phyloP scores from a whole-genome alignment of 2,113 vertebrate species.

The Burhinus bistriatus region DNA sequence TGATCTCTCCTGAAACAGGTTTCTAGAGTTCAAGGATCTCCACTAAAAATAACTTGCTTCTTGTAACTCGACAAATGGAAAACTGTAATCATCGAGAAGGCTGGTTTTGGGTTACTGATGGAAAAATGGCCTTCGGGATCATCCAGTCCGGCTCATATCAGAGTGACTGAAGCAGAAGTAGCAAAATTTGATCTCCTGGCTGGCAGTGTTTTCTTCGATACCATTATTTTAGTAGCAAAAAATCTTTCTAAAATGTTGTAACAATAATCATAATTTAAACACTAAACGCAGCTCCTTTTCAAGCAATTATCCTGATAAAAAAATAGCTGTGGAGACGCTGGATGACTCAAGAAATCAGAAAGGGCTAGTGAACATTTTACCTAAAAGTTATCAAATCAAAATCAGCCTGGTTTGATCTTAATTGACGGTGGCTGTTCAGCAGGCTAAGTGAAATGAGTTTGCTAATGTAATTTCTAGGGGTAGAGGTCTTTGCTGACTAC shows the following conservation, averaged over 20 bases:
- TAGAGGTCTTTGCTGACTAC: not conserved
- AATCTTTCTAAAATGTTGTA: not conserved
- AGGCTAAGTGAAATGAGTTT: not conserved
- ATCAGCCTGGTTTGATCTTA: not conserved
- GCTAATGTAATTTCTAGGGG: conserved; percentile 2
- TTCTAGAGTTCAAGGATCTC: conserved; percentile 25
- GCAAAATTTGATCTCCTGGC: not conserved
- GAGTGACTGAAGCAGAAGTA: not conserved
- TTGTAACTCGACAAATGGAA: not conserved
- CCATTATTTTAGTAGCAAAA: not conserved
- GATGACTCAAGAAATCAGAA: not conserved
- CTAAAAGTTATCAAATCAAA: not conserved
- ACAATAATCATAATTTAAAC: not conserved
- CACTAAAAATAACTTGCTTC: conserved; percentile 47
- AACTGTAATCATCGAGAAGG: not conserved
- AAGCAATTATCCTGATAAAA: not conserved
- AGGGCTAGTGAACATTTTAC: not conserved
- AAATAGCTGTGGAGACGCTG: not conserved
- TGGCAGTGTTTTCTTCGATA: not conserved
- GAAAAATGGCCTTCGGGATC: not conserved
- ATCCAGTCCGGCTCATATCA: not conserved
- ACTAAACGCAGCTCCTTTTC: not conserved
- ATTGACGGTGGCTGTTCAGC: not conserved
- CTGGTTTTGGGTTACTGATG: not conserved
- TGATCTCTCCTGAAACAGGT: not conserved